These are phyloP conservation scores for Spodoptera frugiperda DNA, from an alignment of 1,140 invertebrate genomes.

Conservation along the genomic window DNA sequence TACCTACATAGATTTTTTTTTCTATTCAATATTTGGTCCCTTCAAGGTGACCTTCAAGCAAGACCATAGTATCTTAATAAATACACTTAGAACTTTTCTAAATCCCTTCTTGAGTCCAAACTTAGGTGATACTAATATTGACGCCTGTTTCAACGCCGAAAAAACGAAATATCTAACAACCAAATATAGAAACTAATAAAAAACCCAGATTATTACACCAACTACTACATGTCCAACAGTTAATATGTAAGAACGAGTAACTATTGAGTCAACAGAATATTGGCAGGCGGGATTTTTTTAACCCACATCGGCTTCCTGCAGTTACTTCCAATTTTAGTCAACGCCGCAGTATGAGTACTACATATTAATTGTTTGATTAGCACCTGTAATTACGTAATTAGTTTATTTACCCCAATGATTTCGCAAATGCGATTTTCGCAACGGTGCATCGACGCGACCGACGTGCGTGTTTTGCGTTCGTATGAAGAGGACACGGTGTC, in stretches of 20 bases:
- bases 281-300: background rate
- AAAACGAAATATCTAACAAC: too few relatives aligned
- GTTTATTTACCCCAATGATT: constrained; percentile 40
- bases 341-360: constrained; percentile 15
- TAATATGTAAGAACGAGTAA: background rate
- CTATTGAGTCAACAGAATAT: background rate
- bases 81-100: too few relatives aligned
- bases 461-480: constrained; percentile 8
- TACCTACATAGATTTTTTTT: too few relatives aligned
- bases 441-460: constrained; percentile 6
- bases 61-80: too few relatives aligned
- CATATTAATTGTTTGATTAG: constrained; percentile 40
- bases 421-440: constrained; percentile 44
- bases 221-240: background rate
- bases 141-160: too few relatives aligned
- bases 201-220: too few relatives aligned
- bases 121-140: too few relatives aligned
- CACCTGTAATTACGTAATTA: constrained; percentile 33
- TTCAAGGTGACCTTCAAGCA: too few relatives aligned
- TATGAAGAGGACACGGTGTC: constrained; percentile 17
- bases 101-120: too few relatives aligned
- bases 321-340: constrained; percentile 24
- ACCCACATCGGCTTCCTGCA: constrained; percentile 8
- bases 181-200: too few relatives aligned
- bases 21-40: too few relatives aligned